A percentile compares a stretch with the other conserved stretches of the same genome.
Conservation (phyloP, 2,113 vertebrate species). For the Pomatostomus ruficeps region DNA sequence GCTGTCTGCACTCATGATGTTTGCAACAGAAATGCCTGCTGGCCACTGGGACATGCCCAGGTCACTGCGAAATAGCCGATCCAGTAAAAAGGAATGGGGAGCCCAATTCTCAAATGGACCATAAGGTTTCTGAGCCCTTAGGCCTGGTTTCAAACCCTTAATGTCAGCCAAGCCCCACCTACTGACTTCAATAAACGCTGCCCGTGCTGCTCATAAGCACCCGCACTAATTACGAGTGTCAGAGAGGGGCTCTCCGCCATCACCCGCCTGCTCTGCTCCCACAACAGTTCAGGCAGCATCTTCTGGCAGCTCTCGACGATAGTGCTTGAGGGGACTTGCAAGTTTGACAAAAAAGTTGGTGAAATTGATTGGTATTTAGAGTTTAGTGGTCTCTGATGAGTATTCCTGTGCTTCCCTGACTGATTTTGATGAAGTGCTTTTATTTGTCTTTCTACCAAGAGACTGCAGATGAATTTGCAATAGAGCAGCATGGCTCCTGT, state of each 20-base stretch:
- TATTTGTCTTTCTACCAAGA: slow-evolving; percentile 81
- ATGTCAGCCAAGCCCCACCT: not conserved
- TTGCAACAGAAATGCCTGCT: not conserved
- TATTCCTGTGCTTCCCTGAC: slow-evolving; percentile 77
- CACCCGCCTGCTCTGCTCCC: not conserved
- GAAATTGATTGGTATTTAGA: slow-evolving; percentile 84
- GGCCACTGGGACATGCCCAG: not conserved
- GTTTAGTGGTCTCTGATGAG: slow-evolving; percentile 79
- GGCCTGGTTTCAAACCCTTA: not conserved
- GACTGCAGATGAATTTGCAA: slow-evolving; percentile 81
- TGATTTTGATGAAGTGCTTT: slow-evolving; percentile 86
- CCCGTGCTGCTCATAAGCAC: rapidly evolving
- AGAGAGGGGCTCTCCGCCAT: not conserved
- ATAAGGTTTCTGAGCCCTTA: not conserved
- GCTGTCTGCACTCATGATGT: not conserved
- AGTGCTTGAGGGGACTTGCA: slow-evolving; percentile 71
- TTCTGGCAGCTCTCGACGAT: slow-evolving; percentile 59
- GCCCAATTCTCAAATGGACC: not conserved
- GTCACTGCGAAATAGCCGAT: not conserved
- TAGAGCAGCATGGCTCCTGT: slow-evolving; percentile 77
- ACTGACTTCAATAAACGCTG: not conserved
- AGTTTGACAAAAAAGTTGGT: slow-evolving; percentile 78
- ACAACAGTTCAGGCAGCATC: slow-evolving; percentile 4
- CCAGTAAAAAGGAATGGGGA: not conserved
- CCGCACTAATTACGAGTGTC: rapidly evolving